Conservation (phyloP, 2,888 invertebrate species). For the Tubulanus polymorphus region DNA sequence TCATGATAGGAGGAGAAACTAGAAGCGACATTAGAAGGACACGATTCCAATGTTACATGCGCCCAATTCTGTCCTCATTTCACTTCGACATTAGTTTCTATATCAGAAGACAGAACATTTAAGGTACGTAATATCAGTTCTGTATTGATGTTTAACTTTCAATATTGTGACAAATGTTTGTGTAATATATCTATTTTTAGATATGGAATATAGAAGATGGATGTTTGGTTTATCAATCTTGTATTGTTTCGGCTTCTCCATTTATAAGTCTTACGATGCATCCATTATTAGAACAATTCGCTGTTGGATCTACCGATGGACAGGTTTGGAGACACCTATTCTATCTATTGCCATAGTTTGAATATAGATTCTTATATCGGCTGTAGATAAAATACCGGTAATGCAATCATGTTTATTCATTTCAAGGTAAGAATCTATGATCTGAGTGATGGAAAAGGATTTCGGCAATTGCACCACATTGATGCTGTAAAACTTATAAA, state of each 20-base stretch:
- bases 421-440: conserved; percentile 38
- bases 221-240: conserved; percentile 40
- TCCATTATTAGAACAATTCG: conserved; percentile 30
- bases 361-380: too few species aligned
- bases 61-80: conserved; percentile 48
- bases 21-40: conserved; percentile 38
- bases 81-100: conserved; percentile 39
- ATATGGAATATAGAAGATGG: conserved; percentile 39
- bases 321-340: conserved; percentile 21
- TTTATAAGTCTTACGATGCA: conserved; percentile 44
- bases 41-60: conserved; percentile 33
- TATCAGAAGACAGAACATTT: conserved; percentile 46
- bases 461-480: conserved; percentile 37
- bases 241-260: conserved; percentile 41
- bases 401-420: neutral
- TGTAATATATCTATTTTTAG: conserved; percentile 20
- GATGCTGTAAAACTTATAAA: conserved; percentile 31
- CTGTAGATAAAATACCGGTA: too few species aligned
- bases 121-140: conserved; percentile 26
- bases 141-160: neutral
- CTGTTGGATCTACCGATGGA: conserved; percentile 44
- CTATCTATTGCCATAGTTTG: too few species aligned
- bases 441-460: conserved; percentile 41
- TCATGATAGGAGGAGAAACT: conserved; percentile 25
- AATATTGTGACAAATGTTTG: neutral